These are phyloP conservation scores for Enteromius afrohamiltoni DNA, from an alignment of 2,797 vertebrate genomes.

Conservation along the genomic window DNA sequence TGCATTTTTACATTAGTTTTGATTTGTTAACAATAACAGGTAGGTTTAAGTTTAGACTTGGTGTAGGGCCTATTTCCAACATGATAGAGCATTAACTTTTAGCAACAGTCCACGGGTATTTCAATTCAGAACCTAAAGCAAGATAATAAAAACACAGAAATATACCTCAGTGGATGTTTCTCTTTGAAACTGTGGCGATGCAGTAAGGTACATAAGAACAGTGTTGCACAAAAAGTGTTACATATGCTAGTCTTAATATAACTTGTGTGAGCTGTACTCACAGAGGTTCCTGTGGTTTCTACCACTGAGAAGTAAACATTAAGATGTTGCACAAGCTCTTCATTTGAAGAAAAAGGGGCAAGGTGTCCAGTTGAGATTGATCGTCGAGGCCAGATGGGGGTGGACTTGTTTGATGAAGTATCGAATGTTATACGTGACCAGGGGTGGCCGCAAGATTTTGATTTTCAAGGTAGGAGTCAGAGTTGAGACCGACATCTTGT, in stretches of 20 bases:
- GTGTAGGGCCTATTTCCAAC: too few relatives aligned
- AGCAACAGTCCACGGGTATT: too few relatives aligned
- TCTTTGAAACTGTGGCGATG: too few relatives aligned
- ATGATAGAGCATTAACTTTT: too few relatives aligned
- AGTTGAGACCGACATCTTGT: neutral
- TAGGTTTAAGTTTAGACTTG: too few relatives aligned
- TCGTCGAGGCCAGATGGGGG: neutral
- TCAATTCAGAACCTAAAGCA: too few relatives aligned
- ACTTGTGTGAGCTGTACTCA: neutral
- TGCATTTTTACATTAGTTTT: too few relatives aligned
- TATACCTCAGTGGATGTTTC: too few relatives aligned
- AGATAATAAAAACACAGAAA: too few relatives aligned
- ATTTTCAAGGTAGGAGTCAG: neutral
- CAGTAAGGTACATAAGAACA: too few relatives aligned
- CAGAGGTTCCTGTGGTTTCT: neutral
- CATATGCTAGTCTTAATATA: neutral
- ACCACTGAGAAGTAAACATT: slow-evolving; percentile 7
- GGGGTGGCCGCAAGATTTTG: neutral
- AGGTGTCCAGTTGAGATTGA: slow-evolving; percentile 25
- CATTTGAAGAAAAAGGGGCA: neutral
- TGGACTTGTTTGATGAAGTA: slow-evolving; percentile 7
- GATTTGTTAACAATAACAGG: too few relatives aligned
- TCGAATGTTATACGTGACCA: slow-evolving; percentile 1
- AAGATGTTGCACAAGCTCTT: neutral
- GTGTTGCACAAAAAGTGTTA: too few relatives aligned